These are phyloP conservation scores for Coracias cyanogaster DNA, from an alignment of 2,797 vertebrate genomes.

Conservation along the genomic window DNA sequence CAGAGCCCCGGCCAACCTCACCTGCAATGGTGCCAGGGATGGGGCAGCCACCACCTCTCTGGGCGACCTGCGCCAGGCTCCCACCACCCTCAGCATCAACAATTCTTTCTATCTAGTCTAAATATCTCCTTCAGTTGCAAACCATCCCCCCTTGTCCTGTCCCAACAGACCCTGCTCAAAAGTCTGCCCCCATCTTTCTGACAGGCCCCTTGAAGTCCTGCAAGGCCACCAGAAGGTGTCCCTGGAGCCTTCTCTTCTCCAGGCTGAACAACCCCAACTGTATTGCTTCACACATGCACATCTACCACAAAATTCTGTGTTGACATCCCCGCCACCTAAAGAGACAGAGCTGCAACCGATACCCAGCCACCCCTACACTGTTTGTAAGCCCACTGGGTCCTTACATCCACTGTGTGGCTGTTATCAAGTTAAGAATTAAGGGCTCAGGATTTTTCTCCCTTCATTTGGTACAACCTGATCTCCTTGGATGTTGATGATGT, in stretches of 20 bases:
- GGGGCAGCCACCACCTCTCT: too few species aligned
- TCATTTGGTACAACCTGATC: background rate
- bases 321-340: background rate
- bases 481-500: background rate
- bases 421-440: background rate
- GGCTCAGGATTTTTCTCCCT: background rate
- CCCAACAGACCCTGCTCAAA: too few species aligned
- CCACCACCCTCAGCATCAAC: background rate
- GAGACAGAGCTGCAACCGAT: background rate
- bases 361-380: background rate
- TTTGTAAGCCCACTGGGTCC: background rate
- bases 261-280: too few species aligned
- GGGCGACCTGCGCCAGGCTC: background rate
- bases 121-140: too few species aligned
- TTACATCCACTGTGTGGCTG: background rate
- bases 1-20: background rate
- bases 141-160: too few species aligned
- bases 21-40: background rate
- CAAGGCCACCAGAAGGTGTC: background rate
- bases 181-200: background rate
- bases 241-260: too few species aligned
- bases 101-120: background rate
- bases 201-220: background rate
- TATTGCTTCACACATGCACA: rapidly evolving
- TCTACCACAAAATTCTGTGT: background rate